These are phyloP conservation scores for Hemicentrotus pulcherrimus DNA, from an alignment of 35 echinoderm and acorn worm species.

Conservation along the genomic window DNA sequence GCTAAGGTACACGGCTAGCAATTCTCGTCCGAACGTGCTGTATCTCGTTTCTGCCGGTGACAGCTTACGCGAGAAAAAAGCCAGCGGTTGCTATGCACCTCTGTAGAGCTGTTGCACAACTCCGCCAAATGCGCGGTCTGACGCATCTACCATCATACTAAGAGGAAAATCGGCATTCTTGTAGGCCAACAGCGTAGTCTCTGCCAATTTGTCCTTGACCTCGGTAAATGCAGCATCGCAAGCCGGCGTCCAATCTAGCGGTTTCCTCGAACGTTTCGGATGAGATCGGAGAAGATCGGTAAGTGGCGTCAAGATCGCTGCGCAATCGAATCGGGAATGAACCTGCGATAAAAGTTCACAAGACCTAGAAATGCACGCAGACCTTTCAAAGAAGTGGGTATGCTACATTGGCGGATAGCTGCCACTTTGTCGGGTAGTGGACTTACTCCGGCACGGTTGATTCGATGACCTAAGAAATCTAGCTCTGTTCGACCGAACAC, in stretches of 20 bases:
- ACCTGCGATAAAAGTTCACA: no score
- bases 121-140: background rate
- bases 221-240: background rate
- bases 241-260: constrained; percentile 8
- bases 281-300: constrained; percentile 62
- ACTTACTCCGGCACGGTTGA: no score
- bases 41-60: constrained; percentile 55
- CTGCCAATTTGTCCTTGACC: no score
- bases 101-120: constrained; percentile 49
- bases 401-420: constrained; percentile 43
- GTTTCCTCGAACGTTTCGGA: background rate
- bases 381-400: constrained; percentile 38
- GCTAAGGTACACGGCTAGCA: constrained; percentile 48
- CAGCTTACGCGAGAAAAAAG: constrained; percentile 65
- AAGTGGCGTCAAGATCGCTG: constrained; percentile 34
- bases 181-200: no score
- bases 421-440: constrained; percentile 50
- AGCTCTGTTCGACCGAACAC: constrained; percentile 30
- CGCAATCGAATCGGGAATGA: constrained; percentile 26
- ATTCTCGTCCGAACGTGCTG: constrained; percentile 68
- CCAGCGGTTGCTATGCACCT: constrained; percentile 56
- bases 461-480: no score
- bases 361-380: constrained; percentile 56
- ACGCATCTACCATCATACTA: no score
- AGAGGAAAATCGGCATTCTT: background rate